Evolutionary conservation across 2,113 vertebrate genomes (phyloP).

Genomic region (Archilochus colubris): DNA sequence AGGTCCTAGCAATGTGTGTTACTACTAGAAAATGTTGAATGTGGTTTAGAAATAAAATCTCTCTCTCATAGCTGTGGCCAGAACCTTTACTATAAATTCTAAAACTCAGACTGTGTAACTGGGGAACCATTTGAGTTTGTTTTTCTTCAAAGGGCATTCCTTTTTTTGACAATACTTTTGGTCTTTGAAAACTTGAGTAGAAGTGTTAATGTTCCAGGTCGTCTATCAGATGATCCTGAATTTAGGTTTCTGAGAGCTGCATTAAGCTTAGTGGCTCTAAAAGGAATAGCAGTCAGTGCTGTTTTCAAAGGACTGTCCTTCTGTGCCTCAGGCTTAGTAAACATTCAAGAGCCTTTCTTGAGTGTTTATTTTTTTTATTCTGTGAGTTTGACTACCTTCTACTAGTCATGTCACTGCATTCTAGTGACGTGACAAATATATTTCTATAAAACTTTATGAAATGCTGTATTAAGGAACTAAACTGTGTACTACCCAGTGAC

Average conservation of each 20-base stretch:
- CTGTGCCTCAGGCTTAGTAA: background rate
- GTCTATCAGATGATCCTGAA: background rate
- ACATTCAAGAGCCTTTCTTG: accelerated
- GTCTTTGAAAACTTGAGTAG: background rate
- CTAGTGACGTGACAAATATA: background rate
- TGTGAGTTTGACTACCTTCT: background rate
- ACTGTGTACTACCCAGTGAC: background rate
- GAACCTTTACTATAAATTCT: background rate
- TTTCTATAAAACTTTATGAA: background rate
- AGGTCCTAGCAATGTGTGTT: background rate
- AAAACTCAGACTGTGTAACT: background rate
- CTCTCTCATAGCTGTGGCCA: background rate
- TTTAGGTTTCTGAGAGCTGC: background rate
- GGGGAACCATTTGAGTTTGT: background rate
- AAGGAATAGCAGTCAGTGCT: background rate
- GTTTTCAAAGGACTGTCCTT: background rate
- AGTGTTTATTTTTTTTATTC: background rate
- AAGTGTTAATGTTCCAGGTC: background rate
- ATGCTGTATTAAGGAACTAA: background rate
- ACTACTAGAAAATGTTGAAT: background rate
- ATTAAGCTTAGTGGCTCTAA: background rate
- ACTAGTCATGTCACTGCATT: too few species aligned
- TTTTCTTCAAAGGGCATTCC: background rate
- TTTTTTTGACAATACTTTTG: background rate
- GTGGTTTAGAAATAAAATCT: background rate